Conservation (phyloP, 2,888 invertebrate genomes). For the Incurvaria masculella region DNA sequence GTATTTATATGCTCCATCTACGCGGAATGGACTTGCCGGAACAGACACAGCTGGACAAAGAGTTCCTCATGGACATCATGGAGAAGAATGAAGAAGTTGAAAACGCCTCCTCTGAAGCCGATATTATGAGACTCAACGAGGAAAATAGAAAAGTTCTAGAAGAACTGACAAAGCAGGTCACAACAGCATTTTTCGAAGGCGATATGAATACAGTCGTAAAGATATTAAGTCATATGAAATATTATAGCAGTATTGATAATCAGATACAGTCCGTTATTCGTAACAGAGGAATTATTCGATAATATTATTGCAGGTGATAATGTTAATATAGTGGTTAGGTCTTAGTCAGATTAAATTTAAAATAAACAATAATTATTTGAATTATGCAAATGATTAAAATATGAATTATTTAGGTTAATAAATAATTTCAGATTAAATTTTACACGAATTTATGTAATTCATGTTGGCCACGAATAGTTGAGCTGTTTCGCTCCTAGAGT, state of each 20-base stretch:
- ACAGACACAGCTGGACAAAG: constrained; percentile 61
- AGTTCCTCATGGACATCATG: constrained; percentile 81
- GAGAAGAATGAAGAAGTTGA: constrained; percentile 85
- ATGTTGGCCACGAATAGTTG: too few species aligned
- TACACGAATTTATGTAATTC: too few species aligned
- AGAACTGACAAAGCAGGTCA: constrained; percentile 54
- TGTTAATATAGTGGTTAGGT: too few species aligned
- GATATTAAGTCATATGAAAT: constrained; percentile 75
- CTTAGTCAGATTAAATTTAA: too few species aligned
- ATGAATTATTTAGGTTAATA: too few species aligned
- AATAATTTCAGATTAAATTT: too few species aligned
- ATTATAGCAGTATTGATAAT: constrained; percentile 74
- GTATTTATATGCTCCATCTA: constrained; percentile 76
- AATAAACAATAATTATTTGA: too few species aligned
- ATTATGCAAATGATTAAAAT: too few species aligned
- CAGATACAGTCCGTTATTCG: constrained; percentile 68
- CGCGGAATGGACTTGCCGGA: constrained; percentile 65
- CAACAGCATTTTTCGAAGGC: constrained; percentile 60
- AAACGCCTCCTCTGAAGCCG: constrained; percentile 56
- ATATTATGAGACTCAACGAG: constrained; percentile 55
- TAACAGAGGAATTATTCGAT: constrained; percentile 55
- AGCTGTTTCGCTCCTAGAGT: too few species aligned
- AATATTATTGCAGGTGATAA: constrained; percentile 13
- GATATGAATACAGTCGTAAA: constrained; percentile 63
- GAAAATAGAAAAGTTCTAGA: constrained; percentile 56